A percentile compares a stretch with the other conserved stretches of the same genome.
Conservation (phyloP, 2,888 invertebrate genomes). For the Minunthozetes semirufus region DNA sequence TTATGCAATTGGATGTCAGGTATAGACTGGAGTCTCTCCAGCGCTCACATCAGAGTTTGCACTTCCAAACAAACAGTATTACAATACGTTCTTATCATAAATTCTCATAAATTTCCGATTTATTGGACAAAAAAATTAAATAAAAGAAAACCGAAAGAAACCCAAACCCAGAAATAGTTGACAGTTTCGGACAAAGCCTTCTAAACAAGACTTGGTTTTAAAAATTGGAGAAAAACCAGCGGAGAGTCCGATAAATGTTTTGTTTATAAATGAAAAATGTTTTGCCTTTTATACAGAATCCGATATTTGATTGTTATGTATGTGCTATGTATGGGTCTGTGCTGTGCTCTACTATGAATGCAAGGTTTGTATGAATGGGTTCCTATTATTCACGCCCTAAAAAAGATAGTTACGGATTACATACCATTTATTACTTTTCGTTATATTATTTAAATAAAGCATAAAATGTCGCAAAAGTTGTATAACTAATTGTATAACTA, state of each 20-base stretch:
- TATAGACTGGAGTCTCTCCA: background rate
- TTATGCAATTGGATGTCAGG: constrained; percentile 20
- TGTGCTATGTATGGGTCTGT: background rate
- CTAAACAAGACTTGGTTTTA: background rate
- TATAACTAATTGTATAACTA: background rate
- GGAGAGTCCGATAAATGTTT: background rate
- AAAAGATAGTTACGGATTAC: constrained; percentile 23
- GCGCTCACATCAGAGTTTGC: background rate
- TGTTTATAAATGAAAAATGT: constrained; percentile 26
- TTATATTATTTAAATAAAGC: background rate
- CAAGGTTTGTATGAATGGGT: background rate
- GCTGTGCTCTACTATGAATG: background rate
- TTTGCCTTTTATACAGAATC: background rate
- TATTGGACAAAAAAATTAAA: constrained; percentile 20
- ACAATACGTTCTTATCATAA: constrained; percentile 25
- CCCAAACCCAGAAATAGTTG: background rate
- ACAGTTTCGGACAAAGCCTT: background rate
- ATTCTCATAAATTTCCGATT: constrained; percentile 23
- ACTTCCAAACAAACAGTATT: background rate
- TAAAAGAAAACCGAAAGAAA: constrained; percentile 5
- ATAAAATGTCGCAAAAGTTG: constrained; percentile 18
- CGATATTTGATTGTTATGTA: constrained; percentile 1
- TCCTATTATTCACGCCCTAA: constrained; percentile 15
- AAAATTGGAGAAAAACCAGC: background rate
- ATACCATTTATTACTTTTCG: background rate